Evolutionary conservation across 1,140 invertebrate species (phyloP), one percentile per base, ranked within the genome.

Genomic region (Drepana arcuata): DNA sequence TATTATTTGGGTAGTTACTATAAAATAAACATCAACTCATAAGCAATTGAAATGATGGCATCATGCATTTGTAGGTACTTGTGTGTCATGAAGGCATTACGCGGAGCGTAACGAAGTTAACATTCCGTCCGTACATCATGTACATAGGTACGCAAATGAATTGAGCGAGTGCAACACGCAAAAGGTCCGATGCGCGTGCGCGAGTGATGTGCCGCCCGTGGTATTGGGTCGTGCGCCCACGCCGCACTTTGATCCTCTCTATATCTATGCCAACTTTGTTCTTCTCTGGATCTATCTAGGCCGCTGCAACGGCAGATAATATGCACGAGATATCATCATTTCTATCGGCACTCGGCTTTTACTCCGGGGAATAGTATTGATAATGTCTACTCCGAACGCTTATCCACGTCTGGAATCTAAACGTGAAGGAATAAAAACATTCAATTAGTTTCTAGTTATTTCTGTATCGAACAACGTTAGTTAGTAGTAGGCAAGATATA

Each of bases 181-280:
- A 64, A 69, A 73, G 66, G 65, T 56, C 53, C 64, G 58, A 46
- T 56, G 58, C 61, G 64, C 52, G 63, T 60, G 56, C 53, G 62
- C 66, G 59, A 53, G 46, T 50, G 40, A 62, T 65, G 50, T 51
- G 65, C 54, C 49, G 61, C 43, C 56, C 50, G 59, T 56, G 73
- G 77, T 81, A 79, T 81, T 77, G 57, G 74, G 74, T 74, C 77
- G 65, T 52, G 57, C 72, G 78, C 74, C 78, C 67, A 78, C 74
- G 66, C 69, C 55, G 72, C 71, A 78, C 74, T 82, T 79, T 79
- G 78, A 75, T 79, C 74, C 63, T 52, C 59, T 34, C 55, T 64
- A 66, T 57, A 69, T 78, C 74, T 68, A 82, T 82, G 78, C 78
- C 78, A 82, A 78, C 65, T 74, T 65, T 70, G 67, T 72, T 72